These are phyloP conservation scores for Puntigrus tetrazona DNA, from an alignment of 2,113 vertebrate species.

Conservation along the genomic window DNA sequence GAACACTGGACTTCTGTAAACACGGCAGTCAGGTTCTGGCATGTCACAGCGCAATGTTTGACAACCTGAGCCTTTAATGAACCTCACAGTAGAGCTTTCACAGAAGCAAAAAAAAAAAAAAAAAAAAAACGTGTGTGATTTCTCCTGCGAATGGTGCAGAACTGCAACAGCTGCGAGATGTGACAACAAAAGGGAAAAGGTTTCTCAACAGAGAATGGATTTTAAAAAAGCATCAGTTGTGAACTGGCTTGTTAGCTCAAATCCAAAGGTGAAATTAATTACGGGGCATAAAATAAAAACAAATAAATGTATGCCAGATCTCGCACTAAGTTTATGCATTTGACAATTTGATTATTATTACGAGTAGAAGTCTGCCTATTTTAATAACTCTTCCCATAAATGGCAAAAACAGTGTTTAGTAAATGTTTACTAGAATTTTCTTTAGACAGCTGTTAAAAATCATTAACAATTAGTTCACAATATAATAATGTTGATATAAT, in stretches of 20 bases:
- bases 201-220: background rate
- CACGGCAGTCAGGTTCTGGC: constrained; percentile 29
- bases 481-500: background rate
- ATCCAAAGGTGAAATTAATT: background rate
- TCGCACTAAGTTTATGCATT: background rate
- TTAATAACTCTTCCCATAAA: background rate
- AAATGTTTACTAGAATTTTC: background rate
- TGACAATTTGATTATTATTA: background rate
- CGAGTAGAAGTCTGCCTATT: background rate
- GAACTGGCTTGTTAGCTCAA: background rate
- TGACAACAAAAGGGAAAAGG: background rate
- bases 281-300: background rate
- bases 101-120: constrained; percentile 1
- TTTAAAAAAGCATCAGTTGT: background rate
- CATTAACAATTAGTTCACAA: background rate
- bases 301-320: background rate
- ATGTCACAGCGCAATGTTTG: constrained; percentile 2
- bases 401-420: background rate
- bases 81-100: constrained; percentile 1
- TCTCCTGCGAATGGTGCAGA: background rate
- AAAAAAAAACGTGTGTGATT: no score
- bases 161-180: background rate
- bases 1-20: constrained; percentile 21
- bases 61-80: constrained; percentile 20
- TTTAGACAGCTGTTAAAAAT: background rate